Evolutionary conservation across 2,888 invertebrate genomes (phyloP), one percentile per base, ranked within the genome.

Genomic region (Xestia sexstrigata): DNA sequence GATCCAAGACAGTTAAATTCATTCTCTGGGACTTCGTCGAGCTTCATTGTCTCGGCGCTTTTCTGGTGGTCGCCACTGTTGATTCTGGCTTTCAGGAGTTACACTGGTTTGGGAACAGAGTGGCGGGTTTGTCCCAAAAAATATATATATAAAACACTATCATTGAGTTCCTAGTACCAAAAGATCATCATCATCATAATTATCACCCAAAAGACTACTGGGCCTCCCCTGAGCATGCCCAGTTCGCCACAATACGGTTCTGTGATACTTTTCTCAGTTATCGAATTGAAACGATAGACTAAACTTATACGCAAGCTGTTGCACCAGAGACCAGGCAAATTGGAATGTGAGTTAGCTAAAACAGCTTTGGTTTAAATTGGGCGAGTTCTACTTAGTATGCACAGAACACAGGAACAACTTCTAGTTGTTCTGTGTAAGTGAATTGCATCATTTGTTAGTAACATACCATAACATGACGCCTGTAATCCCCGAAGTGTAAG

Each of bases 341-440:
- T 35, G 17, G 17, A 17, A 35, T 35, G 9, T 11, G 26, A 55
- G 39, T 52, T 35, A 7, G 62, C 17, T 11, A 71, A 63, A 71
- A 71, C 63, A 47, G 71, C n/a, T 63, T 26, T 35, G 39, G 4
- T 72, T 70, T 23, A 8, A 30, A 42, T 66, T 52, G 26, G 72
- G 6, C 15, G 6, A 73, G 39, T 45, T 55, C n/a, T 23, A 17
- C 30, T 26, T 8, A 62, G 11, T 35, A 23, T 13, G 17, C 39
- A 39, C 39, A 5, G 39, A 39, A 5, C 39, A 39, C 39, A 5
- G 39, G 39, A 39, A 39, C 39, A 39, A 39, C 39, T 39, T 39
- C 39, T 39, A 30, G n/a, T 69, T 55, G 55, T 30, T 55, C 1
- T 17, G 30, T 45, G 17, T 9, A n/a, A 62, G 35, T 58, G 0